Percentiles rank a stretch among this genome's conserved stretches.
These are phyloP conservation scores for Mesaphorura yosii DNA, from an alignment of 1,140 invertebrate species.

Conservation along the genomic window DNA sequence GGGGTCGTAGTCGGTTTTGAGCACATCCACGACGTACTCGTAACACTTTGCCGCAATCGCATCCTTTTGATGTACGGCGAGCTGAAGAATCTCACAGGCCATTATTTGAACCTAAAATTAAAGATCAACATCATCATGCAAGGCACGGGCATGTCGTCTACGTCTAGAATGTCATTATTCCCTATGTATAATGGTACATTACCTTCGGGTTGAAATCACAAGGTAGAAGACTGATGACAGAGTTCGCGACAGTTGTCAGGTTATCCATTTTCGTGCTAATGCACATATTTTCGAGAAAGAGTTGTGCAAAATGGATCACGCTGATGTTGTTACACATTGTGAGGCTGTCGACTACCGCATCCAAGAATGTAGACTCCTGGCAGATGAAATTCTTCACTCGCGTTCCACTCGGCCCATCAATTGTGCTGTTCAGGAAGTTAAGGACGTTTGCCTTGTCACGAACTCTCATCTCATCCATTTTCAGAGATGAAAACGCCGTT, in stretches of 20 bases:
- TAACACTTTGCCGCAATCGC: conserved; percentile 9
- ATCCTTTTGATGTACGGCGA: conserved; percentile 11
- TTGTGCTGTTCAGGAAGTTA: conserved; percentile 13
- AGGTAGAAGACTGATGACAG: conserved; percentile 19
- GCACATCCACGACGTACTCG: conserved; percentile 7
- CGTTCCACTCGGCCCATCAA: conserved; percentile 11
- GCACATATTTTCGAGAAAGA: conserved; percentile 15
- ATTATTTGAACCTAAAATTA: too few species aligned
- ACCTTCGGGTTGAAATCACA: conserved; percentile 25
- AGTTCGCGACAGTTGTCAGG: conserved; percentile 15
- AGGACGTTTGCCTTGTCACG: conserved; percentile 18
- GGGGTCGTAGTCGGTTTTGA: conserved; percentile 12
- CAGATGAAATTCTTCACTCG: conserved; percentile 19
- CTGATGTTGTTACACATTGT: conserved; percentile 22
- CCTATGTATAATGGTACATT: too few species aligned
- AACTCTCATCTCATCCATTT: conserved; percentile 15
- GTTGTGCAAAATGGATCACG: conserved; percentile 9
- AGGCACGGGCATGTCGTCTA: too few species aligned
- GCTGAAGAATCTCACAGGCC: conserved; percentile 14
- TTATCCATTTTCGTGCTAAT: conserved; percentile 13
- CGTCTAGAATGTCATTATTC: too few species aligned
- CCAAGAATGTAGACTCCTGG: conserved; percentile 13
- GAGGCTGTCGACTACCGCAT: conserved; percentile 18
- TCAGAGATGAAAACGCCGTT: conserved; percentile 15
- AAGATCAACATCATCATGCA: too few species aligned